Evolutionary conservation across 2,113 vertebrate genomes (phyloP), one percentile per base, ranked within the genome.

Genomic region (Pteruthius melanotis): DNA sequence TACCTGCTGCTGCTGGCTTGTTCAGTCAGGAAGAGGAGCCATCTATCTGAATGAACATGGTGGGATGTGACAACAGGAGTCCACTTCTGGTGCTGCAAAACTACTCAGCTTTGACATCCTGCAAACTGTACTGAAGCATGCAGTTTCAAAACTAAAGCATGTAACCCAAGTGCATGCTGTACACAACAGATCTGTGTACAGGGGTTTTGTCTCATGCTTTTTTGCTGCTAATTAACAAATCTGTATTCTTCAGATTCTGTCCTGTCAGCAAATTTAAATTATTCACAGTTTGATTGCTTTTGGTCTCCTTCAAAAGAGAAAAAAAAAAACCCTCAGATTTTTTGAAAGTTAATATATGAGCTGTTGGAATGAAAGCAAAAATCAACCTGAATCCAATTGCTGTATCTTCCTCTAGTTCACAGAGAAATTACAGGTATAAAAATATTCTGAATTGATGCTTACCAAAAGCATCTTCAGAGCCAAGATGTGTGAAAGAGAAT

Each of bases 121-220:
- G 96, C 93, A 97, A 88, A 91, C 86, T 90, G 71, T 96, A 89
- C 83, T 94, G 82, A 96, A 97, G 97, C 97, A 97, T 97, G 97
- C 89, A 86, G 20, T 94, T 97, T 76, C 87, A 87, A 95, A 96
- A 77, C 50, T 81, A 80, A 95, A 97, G 96, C 96, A 96, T 95
- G 97, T 96, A 90, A 53, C 71, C 53, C 81, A 50, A 91, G 40
- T 96, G 97, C 97, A 98, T 96, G 98, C 93, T 96, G 74, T 89
- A 77, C 52, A 44, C 77, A 93, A n/a, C 47, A 66, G 64, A 49
- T 94, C 66, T 94, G 0, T 83, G 16, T 91, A 17, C 87, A 65
- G 40, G 89, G 59, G 28, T 76, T 92, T 80, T 71, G 35, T 93
- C 66, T 63, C 10, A 2, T 78, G 68, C 85, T 90, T 95, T 95